phyloP scores from a whole-genome alignment of 2,113 vertebrate genomes.

The Saimiri boliviensis region DNA sequence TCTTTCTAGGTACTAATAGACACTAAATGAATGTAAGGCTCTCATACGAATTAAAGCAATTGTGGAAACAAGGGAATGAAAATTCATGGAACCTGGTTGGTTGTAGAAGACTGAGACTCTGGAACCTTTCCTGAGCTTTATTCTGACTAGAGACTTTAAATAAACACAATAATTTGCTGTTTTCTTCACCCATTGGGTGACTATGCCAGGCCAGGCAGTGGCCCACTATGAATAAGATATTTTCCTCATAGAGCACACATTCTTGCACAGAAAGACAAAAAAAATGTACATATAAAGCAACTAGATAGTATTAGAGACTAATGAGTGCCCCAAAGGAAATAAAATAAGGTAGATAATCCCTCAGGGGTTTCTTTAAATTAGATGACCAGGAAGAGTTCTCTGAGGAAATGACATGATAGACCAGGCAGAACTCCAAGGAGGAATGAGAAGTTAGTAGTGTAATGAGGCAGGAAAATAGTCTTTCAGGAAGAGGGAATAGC shows the following conservation, averaged over 20 bases:
- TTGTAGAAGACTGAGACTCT: not conserved
- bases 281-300: not conserved
- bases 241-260: not conserved
- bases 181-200: not conserved
- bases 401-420: not conserved
- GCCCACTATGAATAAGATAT: not conserved
- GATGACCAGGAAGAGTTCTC: not conserved
- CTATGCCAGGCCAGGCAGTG: not conserved
- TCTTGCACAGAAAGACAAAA: not conserved
- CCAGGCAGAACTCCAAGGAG: not conserved
- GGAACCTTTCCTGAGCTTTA: not conserved
- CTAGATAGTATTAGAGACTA: not conserved
- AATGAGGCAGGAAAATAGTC: not conserved
- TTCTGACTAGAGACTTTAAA: not conserved
- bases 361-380: not conserved
- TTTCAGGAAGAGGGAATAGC: not conserved
- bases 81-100: not conserved
- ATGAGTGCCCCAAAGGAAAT: not conserved
- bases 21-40: not conserved
- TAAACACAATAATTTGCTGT: not conserved
- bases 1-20: not conserved
- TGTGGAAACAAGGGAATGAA: not conserved
- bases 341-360: not conserved
- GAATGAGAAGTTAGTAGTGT: not conserved
- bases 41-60: not conserved